These are phyloP conservation scores for Burhinus oedicnemus DNA, from an alignment of 2,113 vertebrate genomes.

Conservation along the genomic window DNA sequence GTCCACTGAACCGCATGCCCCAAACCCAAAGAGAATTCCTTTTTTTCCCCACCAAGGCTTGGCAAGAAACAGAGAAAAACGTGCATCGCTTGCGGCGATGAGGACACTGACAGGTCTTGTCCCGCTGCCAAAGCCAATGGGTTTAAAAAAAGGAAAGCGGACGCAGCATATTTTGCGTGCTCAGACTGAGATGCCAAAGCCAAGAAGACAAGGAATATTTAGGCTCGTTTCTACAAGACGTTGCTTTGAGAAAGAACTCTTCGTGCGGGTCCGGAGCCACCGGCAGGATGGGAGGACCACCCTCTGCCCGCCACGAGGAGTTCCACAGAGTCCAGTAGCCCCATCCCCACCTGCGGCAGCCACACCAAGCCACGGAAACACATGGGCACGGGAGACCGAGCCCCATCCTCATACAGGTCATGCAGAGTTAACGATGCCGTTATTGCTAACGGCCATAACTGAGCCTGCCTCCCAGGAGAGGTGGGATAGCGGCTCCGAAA, in stretches of 20 bases:
- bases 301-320: background rate
- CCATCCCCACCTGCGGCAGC: background rate
- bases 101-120: background rate
- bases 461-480: background rate
- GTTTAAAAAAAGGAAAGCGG: background rate
- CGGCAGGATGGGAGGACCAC: background rate
- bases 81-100: fast-evolving
- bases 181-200: background rate
- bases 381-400: fast-evolving
- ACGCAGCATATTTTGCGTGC: background rate
- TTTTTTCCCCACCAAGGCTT: background rate
- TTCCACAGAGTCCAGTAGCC: background rate
- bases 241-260: background rate
- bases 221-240: background rate
- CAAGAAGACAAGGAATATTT: background rate
- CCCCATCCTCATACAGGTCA: too few species aligned
- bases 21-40: background rate
- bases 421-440: too few species aligned
- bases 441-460: background rate
- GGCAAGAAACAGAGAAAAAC: background rate
- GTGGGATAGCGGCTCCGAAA: fast-evolving
- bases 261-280: background rate
- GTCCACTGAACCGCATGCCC: background rate
- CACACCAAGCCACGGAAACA: background rate
- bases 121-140: background rate